These are phyloP conservation scores for Parascotia fuliginaria DNA, from an alignment of 2,888 invertebrate species.

Conservation along the genomic window DNA sequence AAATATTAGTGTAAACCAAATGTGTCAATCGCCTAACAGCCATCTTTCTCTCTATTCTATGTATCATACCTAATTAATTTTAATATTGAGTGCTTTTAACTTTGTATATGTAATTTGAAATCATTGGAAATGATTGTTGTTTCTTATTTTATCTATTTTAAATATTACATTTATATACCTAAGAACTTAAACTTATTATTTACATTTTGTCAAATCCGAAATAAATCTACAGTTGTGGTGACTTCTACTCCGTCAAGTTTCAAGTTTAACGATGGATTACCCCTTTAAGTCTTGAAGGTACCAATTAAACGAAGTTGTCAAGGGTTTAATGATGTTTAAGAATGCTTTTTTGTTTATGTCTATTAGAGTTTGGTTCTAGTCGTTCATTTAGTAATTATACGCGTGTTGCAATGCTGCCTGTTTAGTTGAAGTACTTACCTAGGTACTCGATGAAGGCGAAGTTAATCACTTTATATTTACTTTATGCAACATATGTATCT, in stretches of 20 bases:
- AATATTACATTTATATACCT: too few species aligned
- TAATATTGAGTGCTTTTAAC: too few species aligned
- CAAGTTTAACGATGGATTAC: background rate
- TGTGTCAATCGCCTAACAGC: too few species aligned
- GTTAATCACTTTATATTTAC: constrained; percentile 23
- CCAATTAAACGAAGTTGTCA: constrained; percentile 1
- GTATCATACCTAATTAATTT: too few species aligned
- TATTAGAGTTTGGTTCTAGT: background rate
- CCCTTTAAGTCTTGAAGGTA: background rate
- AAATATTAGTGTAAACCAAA: too few species aligned
- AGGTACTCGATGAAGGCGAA: constrained; percentile 16
- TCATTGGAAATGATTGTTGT: too few species aligned
- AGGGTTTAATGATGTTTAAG: background rate
- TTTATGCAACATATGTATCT: constrained; percentile 13
- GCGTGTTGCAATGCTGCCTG: constrained; percentile 25
- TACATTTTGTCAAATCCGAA: too few species aligned
- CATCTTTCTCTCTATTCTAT: too few species aligned
- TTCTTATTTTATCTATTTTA: too few species aligned
- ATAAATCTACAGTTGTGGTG: too few species aligned
- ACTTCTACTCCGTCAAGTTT: background rate
- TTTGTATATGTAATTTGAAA: too few species aligned
- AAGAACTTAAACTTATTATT: too few species aligned
- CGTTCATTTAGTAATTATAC: constrained; percentile 26
- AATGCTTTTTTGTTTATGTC: constrained; percentile 1
- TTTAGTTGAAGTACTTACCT: constrained; percentile 11